These are phyloP conservation scores for Harlomillsia oculata DNA, from an alignment of 1,140 invertebrate species.

Conservation along the genomic window DNA sequence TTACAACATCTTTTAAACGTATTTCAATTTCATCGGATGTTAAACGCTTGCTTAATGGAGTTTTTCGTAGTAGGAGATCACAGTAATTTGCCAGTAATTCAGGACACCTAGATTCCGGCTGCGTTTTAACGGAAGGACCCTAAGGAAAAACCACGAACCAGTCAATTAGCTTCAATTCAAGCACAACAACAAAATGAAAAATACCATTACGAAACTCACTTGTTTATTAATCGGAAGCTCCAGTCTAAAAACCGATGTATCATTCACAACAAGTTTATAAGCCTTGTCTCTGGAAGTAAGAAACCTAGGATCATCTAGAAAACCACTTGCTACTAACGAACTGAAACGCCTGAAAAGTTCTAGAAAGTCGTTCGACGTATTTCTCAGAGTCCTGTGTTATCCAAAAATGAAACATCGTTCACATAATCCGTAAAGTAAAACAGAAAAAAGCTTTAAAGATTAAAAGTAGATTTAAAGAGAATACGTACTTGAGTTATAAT, in stretches of 20 bases:
- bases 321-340: slow-evolving; percentile 83
- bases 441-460: slow-evolving; percentile 4
- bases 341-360: slow-evolving; percentile 89
- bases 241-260: slow-evolving; percentile 88
- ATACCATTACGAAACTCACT: slow-evolving; percentile 40
- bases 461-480: background rate
- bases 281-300: slow-evolving; percentile 96
- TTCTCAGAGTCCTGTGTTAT: slow-evolving; percentile 97
- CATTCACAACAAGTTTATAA: slow-evolving; percentile 96
- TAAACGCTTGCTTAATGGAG: slow-evolving; percentile 82
- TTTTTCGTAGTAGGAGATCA: slow-evolving; percentile 96
- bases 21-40: slow-evolving; percentile 96
- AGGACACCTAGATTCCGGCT: slow-evolving; percentile 93
- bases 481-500: slow-evolving; percentile 83
- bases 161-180: background rate
- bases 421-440: background rate
- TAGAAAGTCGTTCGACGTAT: slow-evolving; percentile 91
- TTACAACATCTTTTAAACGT: slow-evolving; percentile 49
- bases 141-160: slow-evolving; percentile 29
- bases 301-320: slow-evolving; percentile 93
- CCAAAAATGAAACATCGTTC: too few relatives aligned
- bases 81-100: slow-evolving; percentile 98
- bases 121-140: slow-evolving; percentile 43
- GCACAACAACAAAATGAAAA: background rate
- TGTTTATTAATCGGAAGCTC: slow-evolving; percentile 56